Conservation (phyloP, 92 coral and sea anemone species). For the Epizoanthus illoricatus region DNA sequence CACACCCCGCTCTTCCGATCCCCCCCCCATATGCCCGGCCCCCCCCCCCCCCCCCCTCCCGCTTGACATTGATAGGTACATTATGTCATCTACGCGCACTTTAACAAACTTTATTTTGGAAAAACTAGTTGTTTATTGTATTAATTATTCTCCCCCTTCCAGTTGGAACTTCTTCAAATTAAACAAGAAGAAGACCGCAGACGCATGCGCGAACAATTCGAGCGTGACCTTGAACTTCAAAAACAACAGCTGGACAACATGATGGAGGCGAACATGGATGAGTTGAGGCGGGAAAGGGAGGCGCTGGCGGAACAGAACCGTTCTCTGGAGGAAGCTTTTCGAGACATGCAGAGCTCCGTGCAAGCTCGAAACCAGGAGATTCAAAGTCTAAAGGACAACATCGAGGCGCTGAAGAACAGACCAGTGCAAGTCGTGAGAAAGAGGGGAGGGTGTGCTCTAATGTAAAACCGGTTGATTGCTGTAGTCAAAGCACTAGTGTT, state of each 20-base stretch:
- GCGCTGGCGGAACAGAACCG: conserved; percentile 49
- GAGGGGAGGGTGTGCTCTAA: conserved; percentile 28
- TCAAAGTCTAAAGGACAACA: conserved; percentile 36
- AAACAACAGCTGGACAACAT: conserved; percentile 59
- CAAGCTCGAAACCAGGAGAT: conserved; percentile 48
- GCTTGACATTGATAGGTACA: too few relatives aligned
- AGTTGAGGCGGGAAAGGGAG: conserved; percentile 51
- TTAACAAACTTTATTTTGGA: not conserved
- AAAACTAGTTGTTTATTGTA: not conserved
- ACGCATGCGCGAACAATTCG: conserved; percentile 61
- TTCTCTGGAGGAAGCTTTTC: conserved; percentile 43
- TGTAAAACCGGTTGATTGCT: conserved; percentile 20
- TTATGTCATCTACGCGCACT: too few relatives aligned
- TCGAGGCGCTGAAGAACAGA: conserved; percentile 38
- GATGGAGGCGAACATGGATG: conserved; percentile 63
- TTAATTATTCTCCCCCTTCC: not conserved
- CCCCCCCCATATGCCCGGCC: too few relatives aligned
- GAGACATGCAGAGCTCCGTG: conserved; percentile 47
- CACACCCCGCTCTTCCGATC: too few relatives aligned
- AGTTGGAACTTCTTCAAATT: conserved; percentile 52
- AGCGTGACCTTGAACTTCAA: conserved; percentile 48
- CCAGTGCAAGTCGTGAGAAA: conserved; percentile 38
- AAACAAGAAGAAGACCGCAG: conserved; percentile 60
- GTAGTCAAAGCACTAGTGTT: too few relatives aligned
- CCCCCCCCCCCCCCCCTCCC: too few relatives aligned